Percentiles rank a stretch among this genome's conserved stretches.
Evolutionary conservation across 2,888 invertebrate genomes (phyloP).

Genomic region (Cryptocephalus primarius): DNA sequence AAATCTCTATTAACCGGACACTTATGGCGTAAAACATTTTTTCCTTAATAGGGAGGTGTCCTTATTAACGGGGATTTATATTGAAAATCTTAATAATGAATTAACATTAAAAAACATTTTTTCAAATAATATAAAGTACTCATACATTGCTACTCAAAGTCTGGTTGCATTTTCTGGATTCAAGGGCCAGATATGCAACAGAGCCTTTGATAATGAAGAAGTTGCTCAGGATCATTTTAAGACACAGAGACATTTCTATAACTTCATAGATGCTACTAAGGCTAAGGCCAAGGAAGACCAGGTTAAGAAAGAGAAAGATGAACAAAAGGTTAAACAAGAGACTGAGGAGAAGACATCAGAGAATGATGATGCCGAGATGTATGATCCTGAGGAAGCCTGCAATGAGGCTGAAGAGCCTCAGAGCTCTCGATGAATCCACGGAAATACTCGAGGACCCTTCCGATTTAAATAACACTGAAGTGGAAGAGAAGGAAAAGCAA

Average conservation of each 20-base stretch:
- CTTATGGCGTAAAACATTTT: no score
- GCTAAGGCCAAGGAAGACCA: constrained; percentile 18
- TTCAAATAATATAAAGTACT: no score
- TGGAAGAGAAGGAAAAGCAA: constrained; percentile 37
- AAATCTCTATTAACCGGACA: no score
- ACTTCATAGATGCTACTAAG: constrained; percentile 42
- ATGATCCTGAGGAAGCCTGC: constrained; percentile 32
- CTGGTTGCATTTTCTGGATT: constrained; percentile 51
- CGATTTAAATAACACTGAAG: constrained; percentile 13
- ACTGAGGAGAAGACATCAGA: constrained; percentile 20
- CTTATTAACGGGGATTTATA: no score
- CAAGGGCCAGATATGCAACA: constrained; percentile 54
- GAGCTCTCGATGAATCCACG: constrained; percentile 22
- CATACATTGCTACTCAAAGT: constrained; percentile 50
- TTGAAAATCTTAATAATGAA: no score
- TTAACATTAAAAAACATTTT: no score
- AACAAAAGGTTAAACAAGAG: constrained; percentile 40
- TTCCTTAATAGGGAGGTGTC: no score
- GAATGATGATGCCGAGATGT: constrained; percentile 25
- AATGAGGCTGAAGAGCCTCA: constrained; percentile 29
- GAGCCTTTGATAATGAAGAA: constrained; percentile 50
- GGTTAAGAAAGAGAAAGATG: constrained; percentile 28
- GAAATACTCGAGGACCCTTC: constrained; percentile 11
- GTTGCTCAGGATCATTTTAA: constrained; percentile 53
- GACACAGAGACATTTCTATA: constrained; percentile 55